These are phyloP conservation scores for Epistrophe grossulariae DNA, from an alignment of 2,888 invertebrate species.

Conservation along the genomic window DNA sequence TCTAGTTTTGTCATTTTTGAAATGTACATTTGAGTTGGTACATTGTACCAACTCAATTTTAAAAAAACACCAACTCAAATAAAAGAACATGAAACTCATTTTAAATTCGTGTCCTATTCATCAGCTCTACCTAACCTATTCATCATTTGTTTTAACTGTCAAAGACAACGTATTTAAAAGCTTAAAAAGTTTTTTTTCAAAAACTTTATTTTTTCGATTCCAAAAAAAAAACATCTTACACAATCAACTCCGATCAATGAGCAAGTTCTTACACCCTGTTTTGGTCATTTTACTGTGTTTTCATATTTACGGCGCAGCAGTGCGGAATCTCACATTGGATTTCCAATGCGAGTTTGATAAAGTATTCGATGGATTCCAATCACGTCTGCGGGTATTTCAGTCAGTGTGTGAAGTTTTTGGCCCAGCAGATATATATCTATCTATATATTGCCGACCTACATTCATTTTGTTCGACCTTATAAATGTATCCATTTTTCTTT, in stretches of 20 bases:
- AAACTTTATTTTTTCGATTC: neutral
- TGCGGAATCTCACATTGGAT: slow-evolving; percentile 23
- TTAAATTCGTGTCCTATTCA: too few relatives aligned
- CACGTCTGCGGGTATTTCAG: slow-evolving; percentile 71
- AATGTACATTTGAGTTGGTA: too few relatives aligned
- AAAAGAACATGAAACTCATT: too few relatives aligned
- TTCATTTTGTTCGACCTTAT: slow-evolving; percentile 55
- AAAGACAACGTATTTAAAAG: neutral
- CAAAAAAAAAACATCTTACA: neutral
- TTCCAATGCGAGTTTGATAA: slow-evolving; percentile 55
- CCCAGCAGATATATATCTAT: slow-evolving; percentile 1
- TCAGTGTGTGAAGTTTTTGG: slow-evolving; percentile 74
- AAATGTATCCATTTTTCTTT: slow-evolving; percentile 49
- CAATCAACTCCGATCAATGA: neutral
- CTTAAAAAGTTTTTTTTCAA: neutral
- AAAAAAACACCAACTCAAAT: neutral
- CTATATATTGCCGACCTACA: slow-evolving; percentile 57
- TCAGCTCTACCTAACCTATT: too few relatives aligned
- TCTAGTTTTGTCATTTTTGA: too few relatives aligned
- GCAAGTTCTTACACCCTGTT: neutral
- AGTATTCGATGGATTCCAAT: slow-evolving; percentile 68
- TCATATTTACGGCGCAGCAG: slow-evolving; percentile 11
- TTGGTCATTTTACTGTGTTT: neutral
- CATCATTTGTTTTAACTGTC: neutral
- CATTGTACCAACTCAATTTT: too few relatives aligned